These are phyloP conservation scores for Spilarctia lutea DNA, from an alignment of 2,888 invertebrate genomes.

Conservation along the genomic window DNA sequence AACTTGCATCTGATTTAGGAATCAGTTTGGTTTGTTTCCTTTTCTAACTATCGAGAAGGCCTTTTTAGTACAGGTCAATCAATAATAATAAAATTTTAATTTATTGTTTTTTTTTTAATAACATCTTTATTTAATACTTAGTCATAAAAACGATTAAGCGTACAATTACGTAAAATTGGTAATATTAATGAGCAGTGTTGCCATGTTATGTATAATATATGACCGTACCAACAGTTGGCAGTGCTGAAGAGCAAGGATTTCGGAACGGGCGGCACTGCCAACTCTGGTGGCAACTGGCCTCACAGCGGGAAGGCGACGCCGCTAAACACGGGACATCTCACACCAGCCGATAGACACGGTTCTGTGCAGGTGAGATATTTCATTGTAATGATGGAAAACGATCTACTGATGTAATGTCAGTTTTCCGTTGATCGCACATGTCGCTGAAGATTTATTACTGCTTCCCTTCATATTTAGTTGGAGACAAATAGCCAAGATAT, in stretches of 20 bases:
- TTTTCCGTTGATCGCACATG: background rate
- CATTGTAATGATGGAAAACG: background rate
- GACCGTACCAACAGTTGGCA: conserved; percentile 55
- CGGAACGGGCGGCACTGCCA: conserved; percentile 87
- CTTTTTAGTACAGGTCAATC: conserved; percentile 35
- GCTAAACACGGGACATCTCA: conserved; percentile 93
- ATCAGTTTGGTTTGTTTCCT: conserved; percentile 23
- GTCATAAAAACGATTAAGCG: background rate
- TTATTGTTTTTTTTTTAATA: background rate
- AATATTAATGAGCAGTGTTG: background rate
- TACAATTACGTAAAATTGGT: background rate
- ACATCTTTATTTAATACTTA: background rate
- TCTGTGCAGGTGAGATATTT: conserved; percentile 93
- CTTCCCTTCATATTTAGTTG: background rate
- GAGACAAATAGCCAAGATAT: background rate
- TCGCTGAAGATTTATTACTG: background rate
- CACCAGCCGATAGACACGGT: conserved; percentile 98
- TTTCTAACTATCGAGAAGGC: conserved; percentile 20
- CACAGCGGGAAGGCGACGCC: conserved; percentile 95
- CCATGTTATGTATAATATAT: conserved; percentile 3
- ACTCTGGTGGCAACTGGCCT: conserved; percentile 91
- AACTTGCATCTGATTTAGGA: conserved; percentile 20
- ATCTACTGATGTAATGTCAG: background rate
- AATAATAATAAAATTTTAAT: conserved; percentile 1
- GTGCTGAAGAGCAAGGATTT: conserved; percentile 72